These are phyloP conservation scores for Corvus hawaiiensis DNA, from an alignment of 2,113 vertebrate species.

Conservation along the genomic window DNA sequence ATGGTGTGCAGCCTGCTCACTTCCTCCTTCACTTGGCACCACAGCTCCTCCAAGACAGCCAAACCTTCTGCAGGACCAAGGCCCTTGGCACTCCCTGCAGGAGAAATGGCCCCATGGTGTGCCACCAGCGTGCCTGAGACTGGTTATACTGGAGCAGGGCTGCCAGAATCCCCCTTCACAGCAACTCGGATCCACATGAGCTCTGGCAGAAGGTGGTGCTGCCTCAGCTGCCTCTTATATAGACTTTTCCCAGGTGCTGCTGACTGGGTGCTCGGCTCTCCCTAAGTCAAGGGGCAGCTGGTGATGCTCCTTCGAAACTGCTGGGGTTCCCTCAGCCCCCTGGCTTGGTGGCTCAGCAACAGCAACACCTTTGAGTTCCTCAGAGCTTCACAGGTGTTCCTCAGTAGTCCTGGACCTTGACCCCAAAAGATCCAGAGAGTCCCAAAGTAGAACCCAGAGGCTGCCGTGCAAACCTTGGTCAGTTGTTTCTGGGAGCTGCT, in stretches of 20 bases:
- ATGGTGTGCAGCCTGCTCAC: rapidly evolving
- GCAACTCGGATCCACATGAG: rapidly evolving
- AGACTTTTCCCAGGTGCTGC: not conserved
- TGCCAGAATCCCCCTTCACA: rapidly evolving
- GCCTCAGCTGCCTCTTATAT: not conserved
- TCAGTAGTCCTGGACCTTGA: too few relatives aligned
- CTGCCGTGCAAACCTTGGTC: not conserved
- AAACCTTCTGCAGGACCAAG: not conserved
- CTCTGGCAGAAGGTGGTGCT: rapidly evolving
- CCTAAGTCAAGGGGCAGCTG: not conserved
- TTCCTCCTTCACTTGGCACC: not conserved
- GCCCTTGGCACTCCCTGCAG: too few relatives aligned
- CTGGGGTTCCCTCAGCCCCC: not conserved
- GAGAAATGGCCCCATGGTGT: rapidly evolving
- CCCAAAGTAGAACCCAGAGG: not conserved
- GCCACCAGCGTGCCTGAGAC: rapidly evolving
- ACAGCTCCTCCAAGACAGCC: not conserved
- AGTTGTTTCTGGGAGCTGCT: not conserved
- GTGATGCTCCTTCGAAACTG: rapidly evolving
- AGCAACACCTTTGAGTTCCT: not conserved
- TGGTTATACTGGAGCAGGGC: rapidly evolving
- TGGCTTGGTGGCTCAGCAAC: not conserved
- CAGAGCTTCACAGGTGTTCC: not conserved
- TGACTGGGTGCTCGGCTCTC: not conserved
- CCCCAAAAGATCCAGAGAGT: not conserved